These are phyloP conservation scores for Folsomia candida DNA, from an alignment of 2,888 invertebrate genomes.

Conservation along the genomic window DNA sequence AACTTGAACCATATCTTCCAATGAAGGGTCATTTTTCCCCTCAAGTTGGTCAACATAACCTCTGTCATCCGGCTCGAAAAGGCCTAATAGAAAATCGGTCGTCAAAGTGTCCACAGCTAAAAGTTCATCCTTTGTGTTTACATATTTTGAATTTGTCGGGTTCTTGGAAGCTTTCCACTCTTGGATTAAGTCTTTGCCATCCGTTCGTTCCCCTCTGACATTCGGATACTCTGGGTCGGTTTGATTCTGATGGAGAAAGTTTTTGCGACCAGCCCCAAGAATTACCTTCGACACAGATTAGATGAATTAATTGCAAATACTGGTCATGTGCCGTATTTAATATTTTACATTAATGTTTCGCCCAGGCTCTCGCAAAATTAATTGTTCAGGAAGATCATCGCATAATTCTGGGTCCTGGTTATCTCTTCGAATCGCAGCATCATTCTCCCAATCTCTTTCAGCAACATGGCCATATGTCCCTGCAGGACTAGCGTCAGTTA, in stretches of 20 bases:
- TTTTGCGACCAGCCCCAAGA: constrained; percentile 47
- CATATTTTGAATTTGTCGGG: constrained; percentile 56
- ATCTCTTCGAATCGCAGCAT: constrained; percentile 60
- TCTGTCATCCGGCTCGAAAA: constrained; percentile 34
- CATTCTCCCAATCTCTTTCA: constrained; percentile 75
- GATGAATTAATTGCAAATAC: not conserved
- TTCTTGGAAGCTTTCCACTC: constrained; percentile 59
- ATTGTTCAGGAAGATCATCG: constrained; percentile 79
- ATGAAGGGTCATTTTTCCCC: constrained; percentile 60
- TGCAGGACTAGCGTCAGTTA: constrained; percentile 48
- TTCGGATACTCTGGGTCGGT: constrained; percentile 48
- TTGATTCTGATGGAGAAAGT: constrained; percentile 21
- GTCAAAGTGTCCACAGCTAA: constrained; percentile 56
- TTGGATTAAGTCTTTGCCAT: constrained; percentile 65
- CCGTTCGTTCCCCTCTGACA: constrained; percentile 58
- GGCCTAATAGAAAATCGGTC: constrained; percentile 68
- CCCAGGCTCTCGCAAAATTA: constrained; percentile 75
- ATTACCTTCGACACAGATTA: constrained; percentile 57
- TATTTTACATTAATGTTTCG: constrained; percentile 64
- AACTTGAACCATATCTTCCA: constrained; percentile 73
- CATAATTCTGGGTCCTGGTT: constrained; percentile 56
- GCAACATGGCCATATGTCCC: constrained; percentile 55
- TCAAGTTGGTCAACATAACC: constrained; percentile 31
- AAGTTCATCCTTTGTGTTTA: constrained; percentile 61
- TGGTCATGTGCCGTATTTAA: not conserved